These are phyloP conservation scores for Gulo gulo DNA, from an alignment of 2,113 vertebrate genomes.

Conservation along the genomic window DNA sequence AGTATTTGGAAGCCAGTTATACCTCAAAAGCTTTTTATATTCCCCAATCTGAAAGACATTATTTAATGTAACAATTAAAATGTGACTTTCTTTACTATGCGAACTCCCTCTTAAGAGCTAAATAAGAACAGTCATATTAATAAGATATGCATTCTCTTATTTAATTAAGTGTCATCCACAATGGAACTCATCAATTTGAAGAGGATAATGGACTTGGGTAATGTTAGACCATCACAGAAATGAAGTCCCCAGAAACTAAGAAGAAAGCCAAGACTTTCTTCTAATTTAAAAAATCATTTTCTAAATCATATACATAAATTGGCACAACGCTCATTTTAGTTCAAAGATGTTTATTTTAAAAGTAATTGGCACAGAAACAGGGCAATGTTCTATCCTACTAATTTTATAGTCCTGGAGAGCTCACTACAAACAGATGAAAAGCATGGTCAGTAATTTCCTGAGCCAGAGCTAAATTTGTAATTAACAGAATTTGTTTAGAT, in stretches of 20 bases:
- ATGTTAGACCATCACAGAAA: background rate
- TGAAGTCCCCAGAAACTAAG: background rate
- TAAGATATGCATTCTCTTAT: conserved; percentile 21
- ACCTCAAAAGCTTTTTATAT: conserved; percentile 23
- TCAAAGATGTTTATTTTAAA: conserved; percentile 59
- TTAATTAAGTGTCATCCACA: conserved; percentile 53
- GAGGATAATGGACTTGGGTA: background rate
- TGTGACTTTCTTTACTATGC: background rate
- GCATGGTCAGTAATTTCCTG: background rate
- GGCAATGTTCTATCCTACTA: conserved; percentile 21
- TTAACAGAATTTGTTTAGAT: background rate
- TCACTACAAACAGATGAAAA: background rate
- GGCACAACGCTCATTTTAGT: conserved; percentile 20
- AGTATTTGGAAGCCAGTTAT: conserved; percentile 32
- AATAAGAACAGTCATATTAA: conserved; percentile 27
- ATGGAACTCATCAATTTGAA: background rate
- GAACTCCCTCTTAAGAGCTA: background rate
- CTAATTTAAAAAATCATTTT: conserved; percentile 50
- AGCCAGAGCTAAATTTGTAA: background rate
- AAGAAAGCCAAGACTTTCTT: conserved; percentile 16
- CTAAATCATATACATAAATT: conserved; percentile 26
- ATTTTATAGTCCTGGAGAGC: conserved; percentile 13
- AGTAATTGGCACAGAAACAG: conserved; percentile 21
- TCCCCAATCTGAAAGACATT: conserved; percentile 36
- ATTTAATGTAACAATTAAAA: conserved; percentile 9